Evolutionary conservation across 1,140 invertebrate genomes (phyloP), one percentile per base, ranked within the genome.

Genomic region (Penaeus japonicus): DNA sequence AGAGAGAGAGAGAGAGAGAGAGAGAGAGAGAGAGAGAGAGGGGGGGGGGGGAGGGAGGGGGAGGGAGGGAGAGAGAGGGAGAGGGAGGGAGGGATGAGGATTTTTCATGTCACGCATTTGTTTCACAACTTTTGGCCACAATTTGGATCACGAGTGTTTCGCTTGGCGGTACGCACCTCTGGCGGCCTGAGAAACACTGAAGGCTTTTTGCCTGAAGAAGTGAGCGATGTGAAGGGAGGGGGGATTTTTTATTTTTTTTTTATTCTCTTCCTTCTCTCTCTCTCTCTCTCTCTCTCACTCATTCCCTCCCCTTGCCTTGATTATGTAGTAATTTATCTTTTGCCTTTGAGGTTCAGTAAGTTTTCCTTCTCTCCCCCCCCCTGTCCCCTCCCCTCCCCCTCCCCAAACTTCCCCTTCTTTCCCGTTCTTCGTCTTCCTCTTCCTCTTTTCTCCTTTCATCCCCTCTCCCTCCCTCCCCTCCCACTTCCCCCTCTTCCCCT

Each of bases 111-210:
- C 77, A 79, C 77, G 77, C 77, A 79, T 54, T 79, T 79, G 77
- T 79, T 79, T 79, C 77, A 39, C 77, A 79, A 79, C 32, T 24
- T 12, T 5, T 54, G 77, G 77, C 27, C 39, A 79, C 77, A 54
- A 54, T 79, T 79, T 54, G 77, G 77, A 79, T 47, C 39, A 54
- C 77, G 54, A 79, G 54, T 35, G 77, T 79, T 53, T 79, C 77
- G 77, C 77, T 53, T 53, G 77, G 77, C 77, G 47, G 77, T 79
- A 53, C 73, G 77, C 53, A 53, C 5, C 39, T 79, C 77, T 79
- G 77, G 77, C 77, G 77, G 77, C 77, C 77, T 79, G 77, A 79
- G 77, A 79, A 79, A 79, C 54, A 79, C 54, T 79, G 77, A 79
- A 53, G 54, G 77, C n/a, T 79, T 79, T 79, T 79, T 79, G 39